Conservation (phyloP, 30 jellyfish, hydroid and myxozoan species). For the Pseudorhiza aurosa region DNA sequence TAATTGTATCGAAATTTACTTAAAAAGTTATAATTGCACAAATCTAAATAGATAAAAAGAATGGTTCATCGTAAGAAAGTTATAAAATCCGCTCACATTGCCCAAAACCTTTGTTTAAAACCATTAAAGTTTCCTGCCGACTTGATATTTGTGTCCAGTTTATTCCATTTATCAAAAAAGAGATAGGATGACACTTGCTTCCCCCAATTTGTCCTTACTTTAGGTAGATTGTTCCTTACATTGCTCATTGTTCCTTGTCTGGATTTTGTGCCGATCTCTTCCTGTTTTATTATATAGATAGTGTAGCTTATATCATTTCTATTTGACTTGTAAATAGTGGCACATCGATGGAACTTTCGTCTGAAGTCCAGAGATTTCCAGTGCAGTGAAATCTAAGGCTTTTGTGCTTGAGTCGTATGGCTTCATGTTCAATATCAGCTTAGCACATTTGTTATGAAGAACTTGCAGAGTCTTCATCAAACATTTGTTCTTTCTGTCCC, state of each 20-base stretch:
- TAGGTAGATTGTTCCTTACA: conserved; percentile 38
- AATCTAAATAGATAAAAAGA: conserved; percentile 14
- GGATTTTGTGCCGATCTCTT: conserved; percentile 38
- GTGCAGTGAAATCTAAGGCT: conserved; percentile 66
- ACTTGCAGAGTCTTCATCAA: conserved; percentile 52
- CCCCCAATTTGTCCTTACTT: conserved; percentile 58
- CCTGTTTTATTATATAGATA: conserved; percentile 50
- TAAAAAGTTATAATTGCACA: conserved; percentile 12
- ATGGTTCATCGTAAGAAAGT: conserved; percentile 9
- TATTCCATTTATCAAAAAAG: conserved; percentile 61
- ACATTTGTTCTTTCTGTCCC: conserved; percentile 25
- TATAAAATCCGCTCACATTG: conserved; percentile 29
- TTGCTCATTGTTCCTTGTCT: conserved; percentile 44
- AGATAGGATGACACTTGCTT: conserved; percentile 77
- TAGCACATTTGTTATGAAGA: conserved; percentile 66
- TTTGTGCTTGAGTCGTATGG: conserved; percentile 66
- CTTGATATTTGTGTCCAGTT: conserved; percentile 62
- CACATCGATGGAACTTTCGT: conserved; percentile 29
- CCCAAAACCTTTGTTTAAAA: conserved; percentile 63
- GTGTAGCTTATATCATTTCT: conserved; percentile 57
- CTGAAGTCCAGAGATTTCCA: conserved; percentile 52
- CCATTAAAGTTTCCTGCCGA: conserved; percentile 62
- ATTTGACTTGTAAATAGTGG: conserved; percentile 51
- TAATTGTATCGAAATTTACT: conserved; percentile 21
- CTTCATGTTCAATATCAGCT: conserved; percentile 71